These are phyloP conservation scores for Nilaparvata lugens DNA, from an alignment of 1,140 invertebrate species.

Conservation along the genomic window DNA sequence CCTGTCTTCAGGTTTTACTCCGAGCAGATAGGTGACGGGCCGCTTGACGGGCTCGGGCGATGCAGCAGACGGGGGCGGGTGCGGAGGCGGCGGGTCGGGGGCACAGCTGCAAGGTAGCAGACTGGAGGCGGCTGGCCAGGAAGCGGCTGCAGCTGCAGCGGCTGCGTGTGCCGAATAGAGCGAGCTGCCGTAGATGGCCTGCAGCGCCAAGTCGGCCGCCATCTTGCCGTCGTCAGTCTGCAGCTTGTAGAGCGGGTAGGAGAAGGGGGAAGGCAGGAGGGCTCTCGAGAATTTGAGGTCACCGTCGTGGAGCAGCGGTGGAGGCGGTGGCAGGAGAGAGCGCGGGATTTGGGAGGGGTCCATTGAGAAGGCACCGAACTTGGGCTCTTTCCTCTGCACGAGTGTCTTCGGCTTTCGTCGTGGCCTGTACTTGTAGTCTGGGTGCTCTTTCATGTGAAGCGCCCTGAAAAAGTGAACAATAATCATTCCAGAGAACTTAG, in stretches of 20 bases:
- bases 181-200: slow-evolving; percentile 45
- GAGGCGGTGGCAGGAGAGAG: slow-evolving; percentile 48
- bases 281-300: slow-evolving; percentile 54
- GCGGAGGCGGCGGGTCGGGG: background rate
- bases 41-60: slow-evolving; percentile 22
- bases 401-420: slow-evolving; percentile 77
- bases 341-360: slow-evolving; percentile 39
- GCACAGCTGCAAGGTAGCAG: slow-evolving; percentile 12
- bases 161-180: slow-evolving; percentile 39
- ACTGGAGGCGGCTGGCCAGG: slow-evolving; percentile 37
- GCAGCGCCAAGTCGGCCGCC: slow-evolving; percentile 51
- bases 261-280: slow-evolving; percentile 53
- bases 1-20: slow-evolving; percentile 19
- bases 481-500: no score
- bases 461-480: slow-evolving; percentile 49
- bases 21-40: slow-evolving; percentile 26
- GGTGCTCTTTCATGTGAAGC: slow-evolving; percentile 95
- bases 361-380: slow-evolving; percentile 43
- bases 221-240: slow-evolving; percentile 42
- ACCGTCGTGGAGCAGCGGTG: slow-evolving; percentile 45
- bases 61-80: slow-evolving; percentile 34
- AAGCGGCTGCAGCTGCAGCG: slow-evolving; percentile 34
- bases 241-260: slow-evolving; percentile 59
- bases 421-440: slow-evolving; percentile 91
- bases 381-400: slow-evolving; percentile 58